phyloP scores from a whole-genome alignment of 2,113 vertebrate genomes.

The Monopterus albus region DNA sequence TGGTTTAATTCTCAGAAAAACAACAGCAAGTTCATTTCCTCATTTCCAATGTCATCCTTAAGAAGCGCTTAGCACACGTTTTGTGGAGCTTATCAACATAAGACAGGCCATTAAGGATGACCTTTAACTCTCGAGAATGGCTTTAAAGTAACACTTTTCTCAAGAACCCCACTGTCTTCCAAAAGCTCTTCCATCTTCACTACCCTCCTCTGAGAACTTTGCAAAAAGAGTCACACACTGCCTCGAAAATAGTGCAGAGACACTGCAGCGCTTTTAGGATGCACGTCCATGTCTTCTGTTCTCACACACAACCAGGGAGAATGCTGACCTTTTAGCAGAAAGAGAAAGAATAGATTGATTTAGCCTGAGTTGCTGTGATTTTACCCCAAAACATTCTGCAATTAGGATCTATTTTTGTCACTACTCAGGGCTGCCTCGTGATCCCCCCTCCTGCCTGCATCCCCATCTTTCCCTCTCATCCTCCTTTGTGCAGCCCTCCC shows the following conservation, averaged over 20 bases:
- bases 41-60: too few relatives aligned
- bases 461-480: conserved; percentile 28
- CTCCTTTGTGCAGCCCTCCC: conserved; percentile 41
- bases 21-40: not conserved
- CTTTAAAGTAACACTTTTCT: conserved; percentile 16
- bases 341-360: conserved; percentile 61
- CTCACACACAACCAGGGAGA: conserved; percentile 31
- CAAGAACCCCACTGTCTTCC: not conserved
- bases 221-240: conserved; percentile 27
- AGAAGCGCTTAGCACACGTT: conserved; percentile 11
- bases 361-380: conserved; percentile 41
- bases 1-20: not conserved
- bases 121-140: not conserved
- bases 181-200: conserved; percentile 4
- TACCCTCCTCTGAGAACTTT: conserved; percentile 19
- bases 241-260: conserved; percentile 41
- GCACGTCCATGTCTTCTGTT: conserved; percentile 53
- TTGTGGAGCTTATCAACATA: conserved; percentile 8
- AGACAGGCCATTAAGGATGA: conserved; percentile 12
- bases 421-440: conserved; percentile 60
- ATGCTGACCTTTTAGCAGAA: conserved; percentile 65
- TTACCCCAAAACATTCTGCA: conserved; percentile 58
- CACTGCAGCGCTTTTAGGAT: conserved; percentile 64
- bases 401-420: conserved; percentile 66
- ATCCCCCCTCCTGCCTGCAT: conserved; percentile 37